Percentiles rank a stretch among this genome's conserved stretches.
These are phyloP conservation scores for Campoplex capitator DNA, from an alignment of 2,888 invertebrate genomes.

Conservation along the genomic window DNA sequence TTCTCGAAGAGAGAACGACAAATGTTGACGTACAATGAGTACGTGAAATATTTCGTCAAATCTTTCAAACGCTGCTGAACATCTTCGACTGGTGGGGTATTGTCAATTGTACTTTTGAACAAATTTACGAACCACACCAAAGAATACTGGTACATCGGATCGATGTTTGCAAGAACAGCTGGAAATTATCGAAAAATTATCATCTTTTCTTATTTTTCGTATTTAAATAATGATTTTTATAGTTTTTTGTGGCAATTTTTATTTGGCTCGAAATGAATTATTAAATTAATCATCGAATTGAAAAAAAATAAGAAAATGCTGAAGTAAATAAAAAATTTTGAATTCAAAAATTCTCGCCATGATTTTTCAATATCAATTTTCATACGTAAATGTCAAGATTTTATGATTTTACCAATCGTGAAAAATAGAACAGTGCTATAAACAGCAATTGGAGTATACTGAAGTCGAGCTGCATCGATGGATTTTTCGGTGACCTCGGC, in stretches of 20 bases:
- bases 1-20: conserved; percentile 97
- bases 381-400: not conserved
- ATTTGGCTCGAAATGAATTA: not conserved
- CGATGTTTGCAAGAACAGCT: conserved; percentile 95
- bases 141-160: conserved; percentile 99
- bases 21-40: conserved; percentile 96
- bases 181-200: conserved; percentile 65
- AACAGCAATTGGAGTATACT: conserved; percentile 94
- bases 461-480: conserved; percentile 93
- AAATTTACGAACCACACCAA: conserved; percentile 97
- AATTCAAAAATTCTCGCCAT: not conserved
- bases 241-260: not conserved
- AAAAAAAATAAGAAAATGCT: not conserved
- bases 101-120: conserved; percentile 94
- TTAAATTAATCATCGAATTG: not conserved
- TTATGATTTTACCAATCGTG: conserved; percentile 89
- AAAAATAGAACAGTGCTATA: conserved; percentile 97
- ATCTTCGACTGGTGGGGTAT: conserved; percentile 93
- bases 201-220: not conserved
- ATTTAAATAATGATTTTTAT: not conserved
- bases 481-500: conserved; percentile 96
- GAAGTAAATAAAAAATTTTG: not conserved
- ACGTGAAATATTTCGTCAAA: conserved; percentile 93
- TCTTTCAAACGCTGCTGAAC: conserved; percentile 90
- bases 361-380: not conserved